Evolutionary conservation across 1,140 invertebrate species (phyloP).

Genomic region (Hermetia illucens): DNA sequence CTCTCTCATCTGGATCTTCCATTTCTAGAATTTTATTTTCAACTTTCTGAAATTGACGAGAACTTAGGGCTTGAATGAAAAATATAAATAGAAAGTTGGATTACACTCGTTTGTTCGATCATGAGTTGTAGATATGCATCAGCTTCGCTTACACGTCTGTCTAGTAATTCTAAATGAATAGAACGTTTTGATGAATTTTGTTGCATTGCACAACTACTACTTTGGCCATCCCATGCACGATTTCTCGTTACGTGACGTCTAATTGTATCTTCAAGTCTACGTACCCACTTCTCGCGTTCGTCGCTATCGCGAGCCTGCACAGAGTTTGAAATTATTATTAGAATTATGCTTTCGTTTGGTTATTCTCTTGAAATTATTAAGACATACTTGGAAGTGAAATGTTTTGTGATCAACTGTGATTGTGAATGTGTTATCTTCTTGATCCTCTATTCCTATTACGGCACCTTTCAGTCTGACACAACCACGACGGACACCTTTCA

Average conservation of each 20-base stretch:
- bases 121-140: constrained; percentile 93
- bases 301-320: constrained; percentile 74
- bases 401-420: constrained; percentile 98
- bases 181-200: constrained; percentile 23
- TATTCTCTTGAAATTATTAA: background rate
- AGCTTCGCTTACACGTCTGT: constrained; percentile 83
- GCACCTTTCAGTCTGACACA: constrained; percentile 90
- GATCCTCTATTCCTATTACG: constrained; percentile 96
- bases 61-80: constrained; percentile 7
- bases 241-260: constrained; percentile 57
- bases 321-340: background rate
- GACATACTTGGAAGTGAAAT: constrained; percentile 81
- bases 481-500: constrained; percentile 84
- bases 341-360: background rate
- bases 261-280: constrained; percentile 88
- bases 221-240: constrained; percentile 30
- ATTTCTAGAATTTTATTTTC: constrained; percentile 48
- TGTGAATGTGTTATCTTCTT: constrained; percentile 98
- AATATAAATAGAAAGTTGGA: constrained; percentile 7
- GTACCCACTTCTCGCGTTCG: constrained; percentile 91
- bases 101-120: constrained; percentile 80
- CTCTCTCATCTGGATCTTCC: constrained; percentile 46
- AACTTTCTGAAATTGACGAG: constrained; percentile 39
- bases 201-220: constrained; percentile 12
- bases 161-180: constrained; percentile 44